Conservation (phyloP, 2,888 invertebrate species). For the Arctia plantaginis region DNA sequence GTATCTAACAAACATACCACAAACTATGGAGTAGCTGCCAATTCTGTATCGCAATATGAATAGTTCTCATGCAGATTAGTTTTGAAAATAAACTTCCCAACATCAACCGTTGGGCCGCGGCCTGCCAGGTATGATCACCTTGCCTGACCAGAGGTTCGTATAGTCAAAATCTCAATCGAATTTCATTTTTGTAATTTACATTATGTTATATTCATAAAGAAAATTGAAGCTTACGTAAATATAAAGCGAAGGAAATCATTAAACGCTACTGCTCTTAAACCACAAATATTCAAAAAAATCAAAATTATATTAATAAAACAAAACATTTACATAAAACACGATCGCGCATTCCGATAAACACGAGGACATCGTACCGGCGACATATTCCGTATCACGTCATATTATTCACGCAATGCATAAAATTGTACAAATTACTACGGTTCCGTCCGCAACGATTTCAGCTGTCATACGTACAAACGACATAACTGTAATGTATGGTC, state of each 20-base stretch:
- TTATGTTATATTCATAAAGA: too few relatives aligned
- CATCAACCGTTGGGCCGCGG: too few relatives aligned
- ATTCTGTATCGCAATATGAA: too few relatives aligned
- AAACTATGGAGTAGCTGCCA: too few relatives aligned
- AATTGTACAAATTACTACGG: slow-evolving; percentile 51
- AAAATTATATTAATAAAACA: not conserved
- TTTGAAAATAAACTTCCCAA: too few relatives aligned
- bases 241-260: not conserved
- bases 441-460: slow-evolving; percentile 33
- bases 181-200: too few relatives aligned
- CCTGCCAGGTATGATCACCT: too few relatives aligned
- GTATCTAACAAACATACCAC: too few relatives aligned
- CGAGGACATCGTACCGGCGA: slow-evolving; percentile 15
- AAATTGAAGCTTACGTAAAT: too few relatives aligned
- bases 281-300: not conserved
- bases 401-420: slow-evolving; percentile 50
- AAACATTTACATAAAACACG: slow-evolving; percentile 10
- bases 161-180: too few relatives aligned
- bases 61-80: too few relatives aligned
- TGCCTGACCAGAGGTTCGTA: too few relatives aligned
- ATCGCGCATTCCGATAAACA: slow-evolving; percentile 9
- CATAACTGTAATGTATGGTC: slow-evolving; percentile 67
- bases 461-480: slow-evolving; percentile 40
- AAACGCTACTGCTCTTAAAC: not conserved
- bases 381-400: slow-evolving; percentile 41